A percentile compares a stretch with the other conserved stretches of the same genome.
phyloP scores from a whole-genome alignment of 2,113 vertebrate genomes.

The Trematocara nigrifrons region DNA sequence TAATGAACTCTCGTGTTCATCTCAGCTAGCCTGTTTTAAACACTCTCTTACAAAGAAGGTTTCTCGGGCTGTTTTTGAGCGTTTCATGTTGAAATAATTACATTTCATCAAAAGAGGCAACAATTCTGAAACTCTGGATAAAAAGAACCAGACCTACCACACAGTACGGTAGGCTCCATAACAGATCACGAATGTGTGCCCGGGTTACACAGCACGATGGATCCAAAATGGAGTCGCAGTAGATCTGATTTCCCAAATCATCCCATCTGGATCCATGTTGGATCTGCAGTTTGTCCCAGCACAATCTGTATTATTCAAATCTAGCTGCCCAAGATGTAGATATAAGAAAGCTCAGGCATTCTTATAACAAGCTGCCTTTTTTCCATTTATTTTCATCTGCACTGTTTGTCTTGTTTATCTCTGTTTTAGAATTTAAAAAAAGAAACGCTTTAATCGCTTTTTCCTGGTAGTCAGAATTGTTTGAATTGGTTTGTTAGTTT shows the following conservation, averaged over 20 bases:
- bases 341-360: background rate
- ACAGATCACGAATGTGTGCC: background rate
- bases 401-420: background rate
- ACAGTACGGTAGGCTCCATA: background rate
- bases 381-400: background rate
- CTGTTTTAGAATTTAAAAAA: background rate
- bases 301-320: background rate
- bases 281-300: rapidly evolving
- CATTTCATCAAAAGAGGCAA: background rate
- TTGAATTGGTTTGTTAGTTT: background rate
- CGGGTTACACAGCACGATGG: background rate
- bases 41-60: background rate
- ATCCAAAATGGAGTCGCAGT: background rate
- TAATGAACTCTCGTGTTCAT: background rate
- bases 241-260: background rate
- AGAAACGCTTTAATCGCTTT: background rate
- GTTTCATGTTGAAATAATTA: background rate
- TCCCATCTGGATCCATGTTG: background rate
- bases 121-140: background rate
- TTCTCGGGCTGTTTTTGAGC: background rate
- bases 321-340: background rate
- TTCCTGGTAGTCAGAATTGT: background rate
- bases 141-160: background rate
- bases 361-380: background rate
- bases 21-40: background rate